These are phyloP conservation scores for Arnoldichthys spilopterus DNA, from an alignment of 2,797 vertebrate genomes.

Conservation along the genomic window DNA sequence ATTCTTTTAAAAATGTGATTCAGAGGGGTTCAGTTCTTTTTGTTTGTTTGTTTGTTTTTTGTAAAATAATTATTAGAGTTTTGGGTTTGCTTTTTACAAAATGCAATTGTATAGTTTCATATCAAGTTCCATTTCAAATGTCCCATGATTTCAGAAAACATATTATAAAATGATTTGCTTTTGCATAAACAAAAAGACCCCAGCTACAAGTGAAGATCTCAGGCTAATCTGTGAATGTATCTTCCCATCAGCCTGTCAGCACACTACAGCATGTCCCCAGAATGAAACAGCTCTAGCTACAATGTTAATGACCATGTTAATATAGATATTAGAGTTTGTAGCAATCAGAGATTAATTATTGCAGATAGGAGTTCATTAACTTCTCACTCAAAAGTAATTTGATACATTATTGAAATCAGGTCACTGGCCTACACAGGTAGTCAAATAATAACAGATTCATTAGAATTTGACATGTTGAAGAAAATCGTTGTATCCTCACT, in stretches of 20 bases:
- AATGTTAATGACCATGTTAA: constrained; percentile 61
- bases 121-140: not conserved
- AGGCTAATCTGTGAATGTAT: constrained; percentile 23
- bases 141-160: not conserved
- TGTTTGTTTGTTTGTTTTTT: too few relatives aligned
- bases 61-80: too few relatives aligned
- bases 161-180: not conserved
- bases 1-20: not conserved
- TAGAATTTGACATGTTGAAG: constrained; percentile 36
- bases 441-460: constrained; percentile 56
- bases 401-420: constrained; percentile 62
- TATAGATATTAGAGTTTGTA: constrained; percentile 60
- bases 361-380: constrained; percentile 65
- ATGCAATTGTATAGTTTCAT: not conserved
- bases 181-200: not conserved
- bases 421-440: constrained; percentile 56
- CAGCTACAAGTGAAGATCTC: not conserved
- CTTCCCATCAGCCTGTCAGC: constrained; percentile 37
- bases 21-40: too few relatives aligned
- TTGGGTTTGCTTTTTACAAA: too few relatives aligned
- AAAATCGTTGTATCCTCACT: constrained; percentile 35
- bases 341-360: constrained; percentile 65
- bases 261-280: constrained; percentile 39
- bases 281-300: constrained; percentile 35
- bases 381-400: constrained; percentile 60